Evolutionary conservation across 1,140 invertebrate genomes (phyloP), one percentile per base, ranked within the genome.

Genomic region (Caenorhabditis brenneri): DNA sequence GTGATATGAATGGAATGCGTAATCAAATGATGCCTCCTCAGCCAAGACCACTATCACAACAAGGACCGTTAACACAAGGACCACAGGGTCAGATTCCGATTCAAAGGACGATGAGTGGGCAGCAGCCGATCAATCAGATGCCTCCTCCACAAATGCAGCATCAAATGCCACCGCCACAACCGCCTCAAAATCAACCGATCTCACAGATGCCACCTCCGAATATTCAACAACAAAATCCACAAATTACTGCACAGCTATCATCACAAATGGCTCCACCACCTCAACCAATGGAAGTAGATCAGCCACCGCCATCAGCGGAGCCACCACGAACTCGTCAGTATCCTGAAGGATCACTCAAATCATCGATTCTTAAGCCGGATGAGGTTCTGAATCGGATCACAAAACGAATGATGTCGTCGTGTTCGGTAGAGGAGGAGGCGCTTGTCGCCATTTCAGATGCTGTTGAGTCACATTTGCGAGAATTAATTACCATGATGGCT

Each of bases 311-410:
- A 16, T 12, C 36, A 6, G 48, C 24, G 10, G 51, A 74, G 19
- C 36, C 58, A 31, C 46, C 65, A 0, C 19, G 22, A 49, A 51
- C 69, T 5, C 55, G 84, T 19, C 31, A 27, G 7, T 55, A 74
- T 24, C 42, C 51, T 19, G 84, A 85, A 79, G 58, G 39, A n/a
- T 51, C 69, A 7, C 27, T 85, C 9, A 85, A 85, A 55, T 81
- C 55, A 6, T 46, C 60, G 6, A 49, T 85, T 27, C 46, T 85
- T 2, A 81, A 60, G n/a, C 79, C 80, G 16, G 84, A 81, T 33
- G 84, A 85, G 31, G 39, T 85, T 29, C 24, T 85, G 80, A 85
- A 81, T 48, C 78, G 69, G 46, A 85, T 85, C 16, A 85, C 84
- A 4, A 79, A 81, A 55, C 51, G 84, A 79, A 85, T 85, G 60